Evolutionary conservation across 2,888 invertebrate species (phyloP).

Genomic region (Augiades crinisus): DNA sequence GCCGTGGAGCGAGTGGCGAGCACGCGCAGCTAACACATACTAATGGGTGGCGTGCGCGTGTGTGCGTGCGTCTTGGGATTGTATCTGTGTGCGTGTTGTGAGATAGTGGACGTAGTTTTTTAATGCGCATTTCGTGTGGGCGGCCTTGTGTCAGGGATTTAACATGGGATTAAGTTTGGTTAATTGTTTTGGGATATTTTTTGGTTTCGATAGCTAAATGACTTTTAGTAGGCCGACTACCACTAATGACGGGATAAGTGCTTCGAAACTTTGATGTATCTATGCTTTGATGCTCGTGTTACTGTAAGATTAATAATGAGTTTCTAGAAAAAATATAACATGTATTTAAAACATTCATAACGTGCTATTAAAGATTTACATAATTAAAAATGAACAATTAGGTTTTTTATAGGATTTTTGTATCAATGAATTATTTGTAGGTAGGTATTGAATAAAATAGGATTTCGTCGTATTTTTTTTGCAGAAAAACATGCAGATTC

Average conservation of each 20-base stretch:
- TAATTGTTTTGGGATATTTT: constrained; percentile 68
- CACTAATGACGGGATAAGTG: constrained; percentile 23
- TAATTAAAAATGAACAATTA: no score
- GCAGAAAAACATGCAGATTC: no score
- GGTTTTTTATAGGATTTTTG: no score
- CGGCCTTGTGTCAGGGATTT: constrained; percentile 72
- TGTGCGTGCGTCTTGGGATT: constrained; percentile 42
- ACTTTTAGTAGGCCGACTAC: constrained; percentile 22
- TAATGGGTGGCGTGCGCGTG: constrained; percentile 56
- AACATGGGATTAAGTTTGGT: constrained; percentile 63
- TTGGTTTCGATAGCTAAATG: constrained; percentile 39
- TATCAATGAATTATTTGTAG: no score
- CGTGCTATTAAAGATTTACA: neutral
- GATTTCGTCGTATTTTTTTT: no score
- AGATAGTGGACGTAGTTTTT: constrained; percentile 59
- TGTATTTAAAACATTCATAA: neutral
- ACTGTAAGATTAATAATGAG: neutral
- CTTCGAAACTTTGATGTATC: constrained; percentile 17
- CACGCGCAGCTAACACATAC: constrained; percentile 75
- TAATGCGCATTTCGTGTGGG: constrained; percentile 62
- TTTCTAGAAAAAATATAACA: neutral
- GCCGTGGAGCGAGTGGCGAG: constrained; percentile 78
- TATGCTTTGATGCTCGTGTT: neutral
- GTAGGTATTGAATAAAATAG: no score
- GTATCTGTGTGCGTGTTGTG: constrained; percentile 39